These are phyloP conservation scores for Setophaga kirtlandii DNA, from an alignment of 2,113 vertebrate species.

Conservation along the genomic window DNA sequence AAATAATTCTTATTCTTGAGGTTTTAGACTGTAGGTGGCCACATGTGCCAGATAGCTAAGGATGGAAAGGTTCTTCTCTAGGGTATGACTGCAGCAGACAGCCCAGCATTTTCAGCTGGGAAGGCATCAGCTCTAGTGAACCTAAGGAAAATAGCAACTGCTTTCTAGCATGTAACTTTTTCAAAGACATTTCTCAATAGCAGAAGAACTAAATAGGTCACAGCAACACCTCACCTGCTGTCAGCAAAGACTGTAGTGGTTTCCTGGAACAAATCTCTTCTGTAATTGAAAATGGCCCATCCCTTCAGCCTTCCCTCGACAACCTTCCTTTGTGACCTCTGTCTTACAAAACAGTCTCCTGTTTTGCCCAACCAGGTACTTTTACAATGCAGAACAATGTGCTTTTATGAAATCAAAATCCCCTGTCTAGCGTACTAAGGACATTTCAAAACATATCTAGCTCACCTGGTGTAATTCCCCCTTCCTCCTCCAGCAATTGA, in stretches of 20 bases:
- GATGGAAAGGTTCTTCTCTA: neutral
- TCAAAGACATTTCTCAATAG: neutral
- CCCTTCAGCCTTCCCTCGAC: neutral
- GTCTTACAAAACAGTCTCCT: neutral
- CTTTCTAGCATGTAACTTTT: conserved; percentile 30
- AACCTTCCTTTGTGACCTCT: neutral
- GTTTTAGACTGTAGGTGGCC: conserved; percentile 57
- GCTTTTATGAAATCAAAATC: neutral
- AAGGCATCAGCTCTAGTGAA: conserved; percentile 6
- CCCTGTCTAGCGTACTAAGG: neutral
- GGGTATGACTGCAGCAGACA: neutral
- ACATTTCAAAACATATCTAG: neutral
- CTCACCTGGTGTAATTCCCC: conserved; percentile 26
- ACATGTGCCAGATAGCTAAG: conserved; percentile 29
- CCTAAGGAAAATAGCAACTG: conserved; percentile 18
- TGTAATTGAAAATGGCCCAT: neutral
- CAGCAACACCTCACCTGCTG: neutral
- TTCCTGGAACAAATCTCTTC: neutral
- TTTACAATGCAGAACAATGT: neutral
- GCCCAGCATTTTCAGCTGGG: conserved; percentile 26
- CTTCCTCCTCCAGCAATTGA: neutral
- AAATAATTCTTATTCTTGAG: conserved; percentile 59
- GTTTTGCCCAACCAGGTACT: neutral
- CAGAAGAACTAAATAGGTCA: neutral
- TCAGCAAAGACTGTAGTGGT: neutral